Evolutionary conservation across 2,797 vertebrate species (phyloP).

Genomic region (Neosilurus mollespiculum): DNA sequence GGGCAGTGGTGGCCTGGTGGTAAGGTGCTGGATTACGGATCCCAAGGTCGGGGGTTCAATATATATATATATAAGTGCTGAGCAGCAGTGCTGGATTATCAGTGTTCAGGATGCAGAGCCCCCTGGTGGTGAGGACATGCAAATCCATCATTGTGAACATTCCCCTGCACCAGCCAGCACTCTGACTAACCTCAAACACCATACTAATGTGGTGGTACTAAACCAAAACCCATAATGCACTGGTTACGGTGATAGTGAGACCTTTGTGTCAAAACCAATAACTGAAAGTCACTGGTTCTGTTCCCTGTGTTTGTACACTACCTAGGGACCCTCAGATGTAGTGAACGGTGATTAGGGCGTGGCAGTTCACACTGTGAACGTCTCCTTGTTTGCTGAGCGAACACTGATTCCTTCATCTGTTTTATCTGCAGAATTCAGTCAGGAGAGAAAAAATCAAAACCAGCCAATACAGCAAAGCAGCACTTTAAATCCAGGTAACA

Average conservation of each 20-base stretch:
- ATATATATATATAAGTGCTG: neutral
- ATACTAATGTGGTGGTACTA: too few relatives aligned
- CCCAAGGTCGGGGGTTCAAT: too few relatives aligned
- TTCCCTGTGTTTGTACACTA: neutral
- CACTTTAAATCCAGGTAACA: slow-evolving; percentile 65
- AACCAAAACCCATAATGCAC: too few relatives aligned
- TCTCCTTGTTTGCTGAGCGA: neutral
- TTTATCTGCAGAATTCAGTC: slow-evolving; percentile 56
- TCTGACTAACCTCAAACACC: neutral
- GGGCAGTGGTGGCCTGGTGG: too few relatives aligned
- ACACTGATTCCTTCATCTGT: slow-evolving; percentile 7
- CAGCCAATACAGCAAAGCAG: slow-evolving; percentile 49
- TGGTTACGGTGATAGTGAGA: neutral
- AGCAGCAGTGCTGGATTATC: neutral
- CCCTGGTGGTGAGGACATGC: neutral
- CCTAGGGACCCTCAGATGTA: neutral
- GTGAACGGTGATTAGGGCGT: neutral
- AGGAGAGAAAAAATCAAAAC: slow-evolving; percentile 52
- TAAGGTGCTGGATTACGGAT: too few relatives aligned
- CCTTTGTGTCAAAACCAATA: neutral
- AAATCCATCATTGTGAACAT: neutral
- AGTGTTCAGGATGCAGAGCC: neutral
- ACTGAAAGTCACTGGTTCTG: neutral
- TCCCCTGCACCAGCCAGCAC: neutral
- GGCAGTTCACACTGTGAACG: neutral